Evolutionary conservation across 2,113 vertebrate genomes (phyloP).

Genomic region (Eolophus roseicapilla): DNA sequence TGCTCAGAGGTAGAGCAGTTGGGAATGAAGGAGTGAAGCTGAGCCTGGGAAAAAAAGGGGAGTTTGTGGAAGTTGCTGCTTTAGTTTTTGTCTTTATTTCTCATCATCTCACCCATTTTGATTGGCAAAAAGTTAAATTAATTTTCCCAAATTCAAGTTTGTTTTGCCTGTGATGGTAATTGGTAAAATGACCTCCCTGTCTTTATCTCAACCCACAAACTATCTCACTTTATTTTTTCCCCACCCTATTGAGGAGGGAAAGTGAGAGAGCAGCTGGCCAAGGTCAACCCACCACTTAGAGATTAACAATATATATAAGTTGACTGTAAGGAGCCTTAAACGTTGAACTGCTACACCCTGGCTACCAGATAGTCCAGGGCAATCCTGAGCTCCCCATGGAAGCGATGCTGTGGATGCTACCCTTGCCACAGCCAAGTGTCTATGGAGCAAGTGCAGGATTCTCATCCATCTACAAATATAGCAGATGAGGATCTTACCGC

Average conservation of each 20-base stretch:
- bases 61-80: neutral
- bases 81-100: neutral
- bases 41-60: neutral
- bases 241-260: neutral
- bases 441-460: neutral
- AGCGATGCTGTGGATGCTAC: fast-evolving
- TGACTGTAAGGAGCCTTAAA: neutral
- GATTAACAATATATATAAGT: neutral
- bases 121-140: neutral
- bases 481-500: neutral
- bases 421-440: neutral
- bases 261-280: neutral
- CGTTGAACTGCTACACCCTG: neutral
- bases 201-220: neutral
- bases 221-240: neutral
- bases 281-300: neutral
- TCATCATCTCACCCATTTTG: neutral
- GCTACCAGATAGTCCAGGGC: neutral
- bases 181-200: neutral
- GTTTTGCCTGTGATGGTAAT: neutral
- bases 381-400: fast-evolving
- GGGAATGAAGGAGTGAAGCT: neutral
- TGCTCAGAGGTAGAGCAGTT: neutral
- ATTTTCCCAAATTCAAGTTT: neutral
- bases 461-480: neutral